These are phyloP conservation scores for Lerista edwardsae DNA, from an alignment of 2,797 vertebrate species.

Conservation along the genomic window DNA sequence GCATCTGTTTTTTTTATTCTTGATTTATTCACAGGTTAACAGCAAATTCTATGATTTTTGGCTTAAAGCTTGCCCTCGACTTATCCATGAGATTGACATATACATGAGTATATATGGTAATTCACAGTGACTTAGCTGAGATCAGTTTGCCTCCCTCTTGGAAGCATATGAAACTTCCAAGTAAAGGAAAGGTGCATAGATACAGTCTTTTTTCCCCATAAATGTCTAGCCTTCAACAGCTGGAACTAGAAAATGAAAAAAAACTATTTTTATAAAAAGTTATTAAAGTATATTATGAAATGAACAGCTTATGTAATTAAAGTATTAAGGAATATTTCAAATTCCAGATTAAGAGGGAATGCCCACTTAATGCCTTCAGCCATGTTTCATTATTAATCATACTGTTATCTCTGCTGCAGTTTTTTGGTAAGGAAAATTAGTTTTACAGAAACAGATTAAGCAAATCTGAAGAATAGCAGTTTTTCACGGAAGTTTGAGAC, in stretches of 20 bases:
- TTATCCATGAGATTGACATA: no score
- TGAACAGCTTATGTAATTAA: not conserved
- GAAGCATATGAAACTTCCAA: not conserved
- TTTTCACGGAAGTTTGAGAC: not conserved
- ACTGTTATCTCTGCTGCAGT: conserved; percentile 1
- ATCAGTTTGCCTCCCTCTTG: not conserved
- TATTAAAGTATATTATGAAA: not conserved
- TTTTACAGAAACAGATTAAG: not conserved
- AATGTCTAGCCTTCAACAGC: not conserved
- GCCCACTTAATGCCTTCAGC: conserved; percentile 28
- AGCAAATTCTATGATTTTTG: no score
- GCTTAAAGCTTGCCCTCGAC: no score
- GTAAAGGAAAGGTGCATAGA: not conserved
- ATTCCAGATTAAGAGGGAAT: not conserved
- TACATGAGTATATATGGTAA: not conserved
- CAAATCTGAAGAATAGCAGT: not conserved
- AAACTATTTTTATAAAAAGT: not conserved
- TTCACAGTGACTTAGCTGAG: conserved; percentile 15
- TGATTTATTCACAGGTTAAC: no score
- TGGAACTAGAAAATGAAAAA: conserved; percentile 14
- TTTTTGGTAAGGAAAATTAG: not conserved
- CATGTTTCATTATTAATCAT: not conserved
- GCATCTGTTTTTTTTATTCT: no score
- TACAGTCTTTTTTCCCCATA: not conserved
- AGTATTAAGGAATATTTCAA: conserved; percentile 18